Conservation (phyloP, 2,888 invertebrate genomes). For the Euplagia quadripunctaria region DNA sequence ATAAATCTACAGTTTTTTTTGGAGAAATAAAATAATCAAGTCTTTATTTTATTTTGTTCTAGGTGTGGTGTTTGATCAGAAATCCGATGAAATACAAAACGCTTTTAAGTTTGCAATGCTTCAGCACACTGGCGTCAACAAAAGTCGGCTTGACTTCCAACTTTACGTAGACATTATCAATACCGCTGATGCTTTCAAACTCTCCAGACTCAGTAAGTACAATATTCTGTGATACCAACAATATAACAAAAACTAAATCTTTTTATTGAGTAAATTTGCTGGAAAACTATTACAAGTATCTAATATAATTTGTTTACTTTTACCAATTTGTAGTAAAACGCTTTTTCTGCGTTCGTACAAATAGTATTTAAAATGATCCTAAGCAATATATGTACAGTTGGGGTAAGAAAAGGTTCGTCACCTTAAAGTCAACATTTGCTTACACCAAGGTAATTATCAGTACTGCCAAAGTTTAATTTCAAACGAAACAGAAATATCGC, state of each 20-base stretch:
- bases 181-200: slow-evolving; percentile 96
- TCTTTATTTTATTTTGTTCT: slow-evolving; percentile 29
- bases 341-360: no score
- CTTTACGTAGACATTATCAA: slow-evolving; percentile 96
- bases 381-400: no score
- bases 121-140: slow-evolving; percentile 92
- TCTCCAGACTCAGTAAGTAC: slow-evolving; percentile 95
- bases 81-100: slow-evolving; percentile 94
- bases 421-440: no score
- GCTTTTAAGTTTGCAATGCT: slow-evolving; percentile 95
- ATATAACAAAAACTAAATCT: not conserved
- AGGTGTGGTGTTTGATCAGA: slow-evolving; percentile 96
- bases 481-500: no score
- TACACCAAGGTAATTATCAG: no score
- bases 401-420: no score
- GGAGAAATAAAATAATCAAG: not conserved
- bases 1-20: no score
- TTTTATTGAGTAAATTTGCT: not conserved
- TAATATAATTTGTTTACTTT: no score
- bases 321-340: no score
- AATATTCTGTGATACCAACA: not conserved
- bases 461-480: no score
- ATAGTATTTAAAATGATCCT: no score
- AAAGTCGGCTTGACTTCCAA: slow-evolving; percentile 92
- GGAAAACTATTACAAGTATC: not conserved